Base-by-base conservation (phyloP, 2,113 vertebrate species). In the Lagopus leucura region DNA sequence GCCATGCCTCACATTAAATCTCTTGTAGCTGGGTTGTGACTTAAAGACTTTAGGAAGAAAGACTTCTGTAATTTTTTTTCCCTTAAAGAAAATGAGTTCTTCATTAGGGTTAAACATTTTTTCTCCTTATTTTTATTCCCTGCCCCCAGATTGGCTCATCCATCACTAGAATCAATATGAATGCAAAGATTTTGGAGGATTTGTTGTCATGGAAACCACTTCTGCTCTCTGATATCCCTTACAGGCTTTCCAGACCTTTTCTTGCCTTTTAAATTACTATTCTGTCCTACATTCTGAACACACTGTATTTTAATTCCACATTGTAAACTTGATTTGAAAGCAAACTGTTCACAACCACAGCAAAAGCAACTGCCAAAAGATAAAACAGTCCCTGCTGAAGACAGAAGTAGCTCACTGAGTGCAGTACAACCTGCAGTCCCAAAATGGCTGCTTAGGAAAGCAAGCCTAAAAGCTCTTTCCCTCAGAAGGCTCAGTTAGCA, bases 121-220 rank as follows among this genome's bases (percentile, higher is more conserved):
- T 96, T 93, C 76, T 57, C 38, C 50, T 24, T 66, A 60, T 38
- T 67, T 42, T 24, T 13, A 16, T 86, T 91, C 94, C 93, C 94
- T 89, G 75, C 92, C 82, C 89, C 94, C 94, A 88, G 28, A 94
- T 89, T 95, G 88, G 92, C 92, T 94, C 91, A 94, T 95, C 95
- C 94, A 96, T 96, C 92, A 89, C 90, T 93, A 50, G 90, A 97
- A 95, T 97, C 96, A 95, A 96, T 97, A 97, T 74, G 94, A 97
- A 97, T 96, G 96, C 96, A 92, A 96, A 94, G 85, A 95, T 96
- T 96, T 97, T 97, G 95, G 93, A 84, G 93, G 93, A 96, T 97
- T 97, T 97, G 97, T 97, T 95, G 96, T 92, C 96, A 97, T 97
- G 88, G 97, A 96, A 97, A 97, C 97, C 92, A 82, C 87, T 96